Conservation (phyloP, 53 echinoderm and acorn worm species). For the Henricia sp. region DNA sequence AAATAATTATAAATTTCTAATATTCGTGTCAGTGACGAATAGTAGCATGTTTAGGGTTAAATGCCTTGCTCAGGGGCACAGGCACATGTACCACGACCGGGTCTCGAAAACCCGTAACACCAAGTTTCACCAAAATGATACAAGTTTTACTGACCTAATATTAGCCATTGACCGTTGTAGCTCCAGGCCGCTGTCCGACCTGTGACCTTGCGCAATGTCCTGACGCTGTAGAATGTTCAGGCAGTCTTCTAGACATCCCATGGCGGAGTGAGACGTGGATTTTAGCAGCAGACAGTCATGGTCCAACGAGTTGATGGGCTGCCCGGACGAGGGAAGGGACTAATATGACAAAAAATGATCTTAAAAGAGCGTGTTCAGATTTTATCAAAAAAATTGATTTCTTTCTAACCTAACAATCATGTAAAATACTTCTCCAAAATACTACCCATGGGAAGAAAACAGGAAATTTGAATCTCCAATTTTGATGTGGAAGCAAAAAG, state of each 20-base stretch:
- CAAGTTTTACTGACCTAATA: constrained; percentile 67
- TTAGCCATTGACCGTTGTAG: constrained; percentile 89
- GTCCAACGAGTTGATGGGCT: constrained; percentile 83
- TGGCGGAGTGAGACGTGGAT: constrained; percentile 94
- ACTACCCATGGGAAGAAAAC: too few relatives aligned
- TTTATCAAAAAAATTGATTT: too few relatives aligned
- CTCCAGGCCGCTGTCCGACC: constrained; percentile 71
- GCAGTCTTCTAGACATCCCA: constrained; percentile 92
- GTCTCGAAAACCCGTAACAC: neutral
- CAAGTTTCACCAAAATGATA: neutral
- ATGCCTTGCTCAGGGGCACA: too few relatives aligned
- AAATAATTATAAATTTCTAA: too few relatives aligned
- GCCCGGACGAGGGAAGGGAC: constrained; percentile 82
- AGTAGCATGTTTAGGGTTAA: too few relatives aligned
- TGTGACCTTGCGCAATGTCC: constrained; percentile 80
- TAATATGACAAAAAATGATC: constrained; percentile 9
- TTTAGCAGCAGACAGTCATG: constrained; percentile 93
- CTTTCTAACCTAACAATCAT: too few relatives aligned
- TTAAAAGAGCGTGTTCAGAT: too few relatives aligned
- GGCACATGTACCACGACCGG: too few relatives aligned
- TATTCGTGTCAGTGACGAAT: too few relatives aligned
- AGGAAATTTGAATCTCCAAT: too few relatives aligned
- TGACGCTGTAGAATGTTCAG: constrained; percentile 87
- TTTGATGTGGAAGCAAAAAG: too few relatives aligned
- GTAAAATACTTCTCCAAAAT: too few relatives aligned